Evolutionary conservation across 2,888 invertebrate genomes (phyloP), one percentile per base, ranked within the genome.

Genomic region (Cordilura impudica): DNA sequence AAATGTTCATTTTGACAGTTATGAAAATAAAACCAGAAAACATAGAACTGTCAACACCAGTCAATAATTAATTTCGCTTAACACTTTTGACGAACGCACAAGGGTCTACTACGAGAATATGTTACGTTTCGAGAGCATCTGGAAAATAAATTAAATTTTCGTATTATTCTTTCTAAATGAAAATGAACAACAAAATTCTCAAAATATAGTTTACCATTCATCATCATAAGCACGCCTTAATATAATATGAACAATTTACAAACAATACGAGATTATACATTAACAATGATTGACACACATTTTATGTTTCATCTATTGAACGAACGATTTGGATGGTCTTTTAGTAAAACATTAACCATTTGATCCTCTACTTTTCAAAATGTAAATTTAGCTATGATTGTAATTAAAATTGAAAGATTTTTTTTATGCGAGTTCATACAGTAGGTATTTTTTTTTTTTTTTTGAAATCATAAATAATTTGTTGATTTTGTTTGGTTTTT

Each of bases 261-360:
- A 74, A 67, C 65, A 43, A 67, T 21, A 12, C 21, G 45, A 47
- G 35, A 67, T 67, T 74, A n/a, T n/a, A 67, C 67, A 67, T 67
- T 74, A 74, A 67, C 35, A 67, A 61, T 74, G 74, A 74, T 74
- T 74, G 74, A 74, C 74, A 61, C 12, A 60, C 66, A 67, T 67
- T 74, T 74, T 18, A 74, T 60, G 60, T 74, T 74, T 54, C 21
- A 61, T n/a, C 18, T 67, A 67, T 67, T 61, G 31, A 49, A 14
- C 14, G 35, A 49, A 10, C 14, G 54, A 72, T 39, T 60, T 18
- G 47, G 47, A 74, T 67, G 74, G 67, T 54, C 47, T 67, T 67
- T 74, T 61, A 47, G 61, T 21, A 12, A 23, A 67, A 67, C 45
- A 67, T 67, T 61, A 74, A 67, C 60, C 74, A 74, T 61, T 61